A percentile compares a stretch with the other conserved stretches of the same genome.
Evolutionary conservation across 2,888 invertebrate species (phyloP).

Genomic region (Caenorhabditis uteleia): DNA sequence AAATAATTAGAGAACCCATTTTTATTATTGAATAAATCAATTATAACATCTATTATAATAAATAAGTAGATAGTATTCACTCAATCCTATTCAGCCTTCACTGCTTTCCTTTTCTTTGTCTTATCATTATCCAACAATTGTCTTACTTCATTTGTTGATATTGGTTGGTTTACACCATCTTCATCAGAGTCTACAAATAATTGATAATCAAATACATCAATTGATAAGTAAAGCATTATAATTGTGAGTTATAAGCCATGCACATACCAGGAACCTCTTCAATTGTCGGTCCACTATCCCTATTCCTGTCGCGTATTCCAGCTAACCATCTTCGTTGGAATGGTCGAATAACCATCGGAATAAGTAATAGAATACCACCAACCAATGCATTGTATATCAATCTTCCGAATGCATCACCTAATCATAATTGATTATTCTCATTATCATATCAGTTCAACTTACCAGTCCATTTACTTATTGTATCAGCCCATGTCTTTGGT

Average conservation of each 20-base stretch:
- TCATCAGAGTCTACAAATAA: constrained; percentile 19
- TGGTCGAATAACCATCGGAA: constrained; percentile 35
- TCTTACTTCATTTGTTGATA: constrained; percentile 22
- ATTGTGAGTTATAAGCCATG: constrained; percentile 18
- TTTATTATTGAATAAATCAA: constrained; percentile 72
- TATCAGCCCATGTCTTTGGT: constrained; percentile 33
- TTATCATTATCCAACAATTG: constrained; percentile 18
- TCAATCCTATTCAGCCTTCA: constrained; percentile 25
- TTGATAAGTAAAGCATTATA: not conserved
- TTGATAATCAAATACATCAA: constrained; percentile 4
- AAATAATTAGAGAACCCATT: constrained; percentile 71
- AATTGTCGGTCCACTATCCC: constrained; percentile 29
- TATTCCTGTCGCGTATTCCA: constrained; percentile 17
- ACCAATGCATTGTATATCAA: constrained; percentile 29
- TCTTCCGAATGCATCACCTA: constrained; percentile 35
- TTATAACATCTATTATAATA: not conserved
- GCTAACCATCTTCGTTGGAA: constrained; percentile 36
- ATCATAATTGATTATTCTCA: not conserved
- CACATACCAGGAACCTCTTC: constrained; percentile 44
- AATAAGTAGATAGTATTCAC: not conserved
- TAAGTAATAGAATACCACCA: constrained; percentile 22
- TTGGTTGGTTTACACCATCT: constrained; percentile 19
- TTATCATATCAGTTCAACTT: not conserved
- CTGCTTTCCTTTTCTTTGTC: constrained; percentile 6
- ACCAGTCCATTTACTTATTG: constrained; percentile 31